Evolutionary conservation across 2,113 vertebrate genomes (phyloP), one percentile per base, ranked within the genome.

Genomic region (Anhinga anhinga): DNA sequence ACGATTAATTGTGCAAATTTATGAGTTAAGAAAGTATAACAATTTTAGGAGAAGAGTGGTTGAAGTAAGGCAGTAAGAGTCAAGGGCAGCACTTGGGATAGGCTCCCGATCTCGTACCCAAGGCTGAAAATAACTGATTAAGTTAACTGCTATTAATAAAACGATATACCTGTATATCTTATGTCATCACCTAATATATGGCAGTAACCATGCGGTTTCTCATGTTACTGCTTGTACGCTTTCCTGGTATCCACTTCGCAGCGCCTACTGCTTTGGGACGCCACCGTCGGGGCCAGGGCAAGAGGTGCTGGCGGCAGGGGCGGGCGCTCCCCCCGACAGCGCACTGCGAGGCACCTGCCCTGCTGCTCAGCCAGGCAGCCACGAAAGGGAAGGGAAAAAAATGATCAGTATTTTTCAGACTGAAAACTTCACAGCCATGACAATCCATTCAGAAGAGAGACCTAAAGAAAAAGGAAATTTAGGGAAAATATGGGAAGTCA

Each of bases 101-200:
- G 34, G 22, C 38, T 74, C 56, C 47, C 30, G 3, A 66, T 40
- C 73, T 70, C 72, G 62, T 11, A 73, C 8, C 13, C n/a, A 27
- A 36, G 45, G 66, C 66, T 90, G 67, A 45, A 66, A 85, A 76
- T n/a, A 63, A 53, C 22, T 3, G 30, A 70, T 65, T 21, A 86
- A 65, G 26, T 23, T 67, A 69, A 58, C 26, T 58, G 70, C 27
- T 71, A 4, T 66, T 89, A 79, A 70, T 47, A 45, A 92, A 85
- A 76, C 2, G 0, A 55, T 30, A 66, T 1, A 70, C 18, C n/a
- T 22, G 22, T 7, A 0, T 13, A 45, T 50, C 50, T 44, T 21
- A 3, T 5, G 34, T 22, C 63, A 74, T 6, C 50, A 52, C 15
- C 62, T 44, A n/a, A 53, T 7, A 42, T 1, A 15, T 2, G 7